A percentile compares a stretch with the other conserved stretches of the same genome.
These are phyloP conservation scores for Reticulitermes speratus DNA, from an alignment of 1,140 invertebrate genomes.

Conservation along the genomic window DNA sequence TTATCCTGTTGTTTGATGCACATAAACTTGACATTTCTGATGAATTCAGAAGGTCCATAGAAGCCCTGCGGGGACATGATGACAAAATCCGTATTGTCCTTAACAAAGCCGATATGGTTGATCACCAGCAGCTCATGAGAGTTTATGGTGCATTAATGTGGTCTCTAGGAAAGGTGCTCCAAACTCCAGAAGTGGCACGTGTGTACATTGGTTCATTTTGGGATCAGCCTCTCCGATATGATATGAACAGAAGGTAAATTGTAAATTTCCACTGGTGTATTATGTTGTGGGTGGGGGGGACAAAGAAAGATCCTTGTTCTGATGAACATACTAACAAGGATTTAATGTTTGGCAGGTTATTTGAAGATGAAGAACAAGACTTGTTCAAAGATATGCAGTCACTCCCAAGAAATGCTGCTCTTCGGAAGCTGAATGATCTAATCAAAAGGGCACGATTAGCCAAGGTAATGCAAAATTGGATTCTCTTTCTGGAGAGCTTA, in stretches of 20 bases:
- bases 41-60: constrained; percentile 92
- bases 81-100: constrained; percentile 98
- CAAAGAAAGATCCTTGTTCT: background rate
- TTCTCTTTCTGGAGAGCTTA: background rate
- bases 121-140: constrained; percentile 97
- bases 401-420: constrained; percentile 89
- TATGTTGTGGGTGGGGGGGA: background rate
- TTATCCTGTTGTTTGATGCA: constrained; percentile 98
- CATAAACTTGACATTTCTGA: constrained; percentile 99
- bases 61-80: constrained; percentile 92
- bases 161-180: constrained; percentile 93
- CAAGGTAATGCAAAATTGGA: constrained; percentile 59
- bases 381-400: constrained; percentile 93
- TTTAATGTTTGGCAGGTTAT: constrained; percentile 56
- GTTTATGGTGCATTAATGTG: constrained; percentile 99
- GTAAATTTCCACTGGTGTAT: background rate
- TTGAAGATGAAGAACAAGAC: constrained; percentile 97
- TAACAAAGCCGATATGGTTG: constrained; percentile 99
- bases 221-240: constrained; percentile 93
- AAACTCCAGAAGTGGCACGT: constrained; percentile 97
- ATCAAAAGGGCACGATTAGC: constrained; percentile 95
- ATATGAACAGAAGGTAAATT: constrained; percentile 65
- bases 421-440: constrained; percentile 95
- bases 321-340: background rate
- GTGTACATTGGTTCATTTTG: constrained; percentile 99